Conservation (phyloP, 2,113 vertebrate genomes). For the Clarias gariepinus region DNA sequence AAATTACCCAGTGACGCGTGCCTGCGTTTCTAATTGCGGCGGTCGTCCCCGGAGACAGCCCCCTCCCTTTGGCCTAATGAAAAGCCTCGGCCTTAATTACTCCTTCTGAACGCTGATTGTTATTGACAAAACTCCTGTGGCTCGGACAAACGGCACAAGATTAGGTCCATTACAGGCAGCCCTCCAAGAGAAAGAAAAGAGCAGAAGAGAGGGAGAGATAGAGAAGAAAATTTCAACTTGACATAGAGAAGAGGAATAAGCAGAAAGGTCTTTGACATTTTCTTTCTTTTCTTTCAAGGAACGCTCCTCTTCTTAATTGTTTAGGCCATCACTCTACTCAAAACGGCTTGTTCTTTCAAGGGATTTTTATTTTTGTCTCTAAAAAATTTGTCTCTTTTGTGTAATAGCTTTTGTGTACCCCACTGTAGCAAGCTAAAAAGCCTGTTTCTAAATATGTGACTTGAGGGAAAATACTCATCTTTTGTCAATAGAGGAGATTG, state of each 20-base stretch:
- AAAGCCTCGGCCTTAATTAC: conserved; percentile 87
- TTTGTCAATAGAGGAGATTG: conserved; percentile 74
- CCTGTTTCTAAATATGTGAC: conserved; percentile 67
- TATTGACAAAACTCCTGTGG: conserved; percentile 87
- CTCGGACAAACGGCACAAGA: conserved; percentile 83
- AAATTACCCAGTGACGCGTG: conserved; percentile 83
- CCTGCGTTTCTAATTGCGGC: conserved; percentile 84
- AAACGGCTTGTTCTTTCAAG: conserved; percentile 64
- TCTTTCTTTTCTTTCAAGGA: conserved; percentile 61
- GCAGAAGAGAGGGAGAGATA: conserved; percentile 69
- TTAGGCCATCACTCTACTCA: conserved; percentile 69
- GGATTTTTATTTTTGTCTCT: conserved; percentile 62
- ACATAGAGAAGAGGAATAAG: conserved; percentile 48
- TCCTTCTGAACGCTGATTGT: conserved; percentile 86
- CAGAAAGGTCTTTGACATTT: conserved; percentile 60
- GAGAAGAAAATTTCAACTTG: conserved; percentile 58
- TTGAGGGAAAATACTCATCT: conserved; percentile 74
- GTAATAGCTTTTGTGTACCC: conserved; percentile 55
- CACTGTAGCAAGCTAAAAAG: conserved; percentile 65
- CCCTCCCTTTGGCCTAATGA: conserved; percentile 81
- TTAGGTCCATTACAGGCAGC: conserved; percentile 84
- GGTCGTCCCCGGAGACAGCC: conserved; percentile 77
- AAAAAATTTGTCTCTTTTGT: conserved; percentile 48
- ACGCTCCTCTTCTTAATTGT: conserved; percentile 72
- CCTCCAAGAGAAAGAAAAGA: conserved; percentile 68